Percentiles rank a stretch among this genome's conserved stretches.
These are phyloP conservation scores for Vanessa tameamea DNA, from an alignment of 1,140 invertebrate species.

Conservation along the genomic window DNA sequence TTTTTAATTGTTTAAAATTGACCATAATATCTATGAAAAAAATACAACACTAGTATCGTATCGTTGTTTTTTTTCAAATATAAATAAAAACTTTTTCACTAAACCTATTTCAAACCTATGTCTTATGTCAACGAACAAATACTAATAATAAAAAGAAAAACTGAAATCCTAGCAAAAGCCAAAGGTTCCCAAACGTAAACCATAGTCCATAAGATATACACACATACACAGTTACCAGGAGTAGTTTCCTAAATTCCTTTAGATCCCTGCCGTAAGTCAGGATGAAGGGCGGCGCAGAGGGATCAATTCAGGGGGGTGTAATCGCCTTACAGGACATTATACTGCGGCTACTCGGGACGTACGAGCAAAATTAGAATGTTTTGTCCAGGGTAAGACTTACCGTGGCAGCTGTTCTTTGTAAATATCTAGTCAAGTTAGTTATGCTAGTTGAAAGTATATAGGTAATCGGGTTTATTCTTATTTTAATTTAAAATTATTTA, in stretches of 20 bases:
- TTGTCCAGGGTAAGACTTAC: neutral
- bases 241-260: conserved; percentile 26
- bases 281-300: conserved; percentile 14
- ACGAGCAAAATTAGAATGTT: conserved; percentile 5
- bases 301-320: conserved; percentile 32
- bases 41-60: no score
- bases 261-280: conserved; percentile 35
- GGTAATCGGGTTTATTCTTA: no score
- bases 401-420: neutral
- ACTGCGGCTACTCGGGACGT: conserved; percentile 6
- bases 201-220: conserved; percentile 16
- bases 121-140: neutral
- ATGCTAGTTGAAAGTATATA: neutral
- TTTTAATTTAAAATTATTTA: no score
- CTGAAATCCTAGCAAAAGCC: neutral
- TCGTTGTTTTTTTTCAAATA: no score
- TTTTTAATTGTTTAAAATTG: no score
- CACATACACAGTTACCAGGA: neutral
- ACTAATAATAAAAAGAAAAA: neutral
- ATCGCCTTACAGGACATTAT: conserved; percentile 39
- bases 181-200: conserved; percentile 10
- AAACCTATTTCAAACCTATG: no score
- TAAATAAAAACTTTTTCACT: no score
- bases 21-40: no score
- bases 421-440: neutral